Evolutionary conservation across 2,113 vertebrate species (phyloP), one percentile per base, ranked within the genome.

Genomic region (Proteles cristata): DNA sequence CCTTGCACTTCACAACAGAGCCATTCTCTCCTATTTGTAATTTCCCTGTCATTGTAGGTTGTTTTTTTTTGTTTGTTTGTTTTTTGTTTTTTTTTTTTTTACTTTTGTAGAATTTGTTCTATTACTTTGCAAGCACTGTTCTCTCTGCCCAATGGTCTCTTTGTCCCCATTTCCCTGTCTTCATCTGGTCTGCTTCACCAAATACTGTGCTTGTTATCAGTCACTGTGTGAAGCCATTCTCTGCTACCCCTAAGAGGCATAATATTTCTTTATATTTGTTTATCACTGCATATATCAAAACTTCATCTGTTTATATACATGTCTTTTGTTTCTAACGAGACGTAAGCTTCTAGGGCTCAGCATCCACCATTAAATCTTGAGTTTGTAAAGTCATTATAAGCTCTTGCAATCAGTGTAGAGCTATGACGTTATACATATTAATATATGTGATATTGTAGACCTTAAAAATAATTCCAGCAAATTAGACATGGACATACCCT

Each of bases 381-480:
- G 61, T 69, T 93, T 84, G 39, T 77, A 53, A 96, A 92, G 85
- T 79, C 65, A 50, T 31, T 11, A 5, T 68, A 88, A 81, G 31
- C 17, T 90, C 14, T 92, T 23, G 28, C 35, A 88, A 48, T 87
- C 23, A 84, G 23, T 25, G 45, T 48, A 16, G 7, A 74, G 7
- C 7, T 82, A 66, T 63, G 76, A 45, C 43, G 12, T 90, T 90
- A 79, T 1, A 82, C 21, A 2, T 61, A 43, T 26, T 55, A 76
- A 82, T 53, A 76, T n/a, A 58, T 61, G 11, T 76, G 65, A 84
- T 68, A 50, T 35, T 90, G 7, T 50, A 79, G 45, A 50, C 53
- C n/a, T 92, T 74, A 77, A 89, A 94, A 73, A 94, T 89, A 61
- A 88, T 80, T 89, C 12, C 48, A 85, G 12, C 8, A 94, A 92